Evolutionary conservation across 92 coral and sea anemone species (phyloP).

Genomic region (Meandrina meandrites): DNA sequence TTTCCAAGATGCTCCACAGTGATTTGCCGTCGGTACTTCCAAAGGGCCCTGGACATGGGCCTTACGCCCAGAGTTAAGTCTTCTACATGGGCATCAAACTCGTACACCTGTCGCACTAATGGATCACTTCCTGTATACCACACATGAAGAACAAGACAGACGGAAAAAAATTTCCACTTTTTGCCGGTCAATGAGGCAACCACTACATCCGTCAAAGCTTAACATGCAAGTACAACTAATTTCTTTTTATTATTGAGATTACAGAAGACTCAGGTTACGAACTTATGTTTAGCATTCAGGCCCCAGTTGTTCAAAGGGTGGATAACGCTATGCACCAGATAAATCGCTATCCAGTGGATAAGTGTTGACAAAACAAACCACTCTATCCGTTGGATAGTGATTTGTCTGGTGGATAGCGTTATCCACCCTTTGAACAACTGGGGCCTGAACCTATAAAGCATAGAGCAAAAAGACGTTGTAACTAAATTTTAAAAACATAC

Average conservation of each 20-base stretch:
- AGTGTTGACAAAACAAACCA: background rate
- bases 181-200: too few species aligned
- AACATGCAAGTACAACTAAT: too few species aligned
- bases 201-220: too few species aligned
- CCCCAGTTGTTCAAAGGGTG: too few species aligned
- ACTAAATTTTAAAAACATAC: conserved; percentile 14
- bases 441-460: too few species aligned
- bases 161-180: background rate
- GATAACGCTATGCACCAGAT: conserved; percentile 18
- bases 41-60: conserved; percentile 50
- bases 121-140: conserved; percentile 63
- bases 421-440: background rate
- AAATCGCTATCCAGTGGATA: conserved; percentile 8
- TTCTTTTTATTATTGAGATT: too few species aligned
- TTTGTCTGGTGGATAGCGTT: background rate
- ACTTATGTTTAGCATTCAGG: too few species aligned
- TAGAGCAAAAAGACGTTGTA: background rate
- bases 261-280: too few species aligned
- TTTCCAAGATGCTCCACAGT: conserved; percentile 65
- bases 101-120: conserved; percentile 61
- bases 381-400: background rate
- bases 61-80: conserved; percentile 31
- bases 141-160: background rate
- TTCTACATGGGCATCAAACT: conserved; percentile 61
- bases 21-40: conserved; percentile 72